Evolutionary conservation across 2,888 invertebrate species (phyloP).

Genomic region (Pelosia muscerda): DNA sequence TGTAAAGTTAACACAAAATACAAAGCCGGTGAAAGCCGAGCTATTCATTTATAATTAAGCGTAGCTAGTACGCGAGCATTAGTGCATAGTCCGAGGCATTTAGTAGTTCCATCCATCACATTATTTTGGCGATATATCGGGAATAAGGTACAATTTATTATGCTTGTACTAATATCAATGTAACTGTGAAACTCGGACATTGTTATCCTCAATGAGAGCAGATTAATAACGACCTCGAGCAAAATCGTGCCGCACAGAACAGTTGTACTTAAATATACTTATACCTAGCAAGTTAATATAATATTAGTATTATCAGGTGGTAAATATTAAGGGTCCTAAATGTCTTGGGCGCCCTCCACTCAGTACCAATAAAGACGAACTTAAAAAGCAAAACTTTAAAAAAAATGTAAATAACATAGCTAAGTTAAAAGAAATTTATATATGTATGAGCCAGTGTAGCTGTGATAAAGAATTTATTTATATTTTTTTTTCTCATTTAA

Average conservation of each 20-base stretch:
- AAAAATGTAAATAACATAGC: too few species aligned
- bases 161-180: constrained; percentile 56
- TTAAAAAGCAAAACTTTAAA: too few species aligned
- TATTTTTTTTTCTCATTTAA: too few species aligned
- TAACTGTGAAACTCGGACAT: constrained; percentile 69
- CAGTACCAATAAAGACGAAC: too few species aligned
- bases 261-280: constrained; percentile 47
- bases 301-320: too few species aligned
- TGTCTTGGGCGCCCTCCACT: too few species aligned
- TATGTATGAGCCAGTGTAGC: too few species aligned
- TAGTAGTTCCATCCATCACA: constrained; percentile 19
- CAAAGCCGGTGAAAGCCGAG: constrained; percentile 27
- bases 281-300: too few species aligned
- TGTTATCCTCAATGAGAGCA: constrained; percentile 77
- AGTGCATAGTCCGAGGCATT: constrained; percentile 24
- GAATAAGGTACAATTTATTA: constrained; percentile 38
- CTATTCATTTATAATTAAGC: constrained; percentile 36
- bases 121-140: constrained; percentile 35
- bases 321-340: too few species aligned
- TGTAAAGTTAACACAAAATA: constrained; percentile 52
- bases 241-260: constrained; percentile 58
- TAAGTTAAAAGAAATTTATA: too few species aligned
- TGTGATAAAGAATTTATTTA: too few species aligned
- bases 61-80: constrained; percentile 39
- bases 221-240: constrained; percentile 68